Conservation (phyloP, 2,113 vertebrate genomes). For the Propithecus coquereli region DNA sequence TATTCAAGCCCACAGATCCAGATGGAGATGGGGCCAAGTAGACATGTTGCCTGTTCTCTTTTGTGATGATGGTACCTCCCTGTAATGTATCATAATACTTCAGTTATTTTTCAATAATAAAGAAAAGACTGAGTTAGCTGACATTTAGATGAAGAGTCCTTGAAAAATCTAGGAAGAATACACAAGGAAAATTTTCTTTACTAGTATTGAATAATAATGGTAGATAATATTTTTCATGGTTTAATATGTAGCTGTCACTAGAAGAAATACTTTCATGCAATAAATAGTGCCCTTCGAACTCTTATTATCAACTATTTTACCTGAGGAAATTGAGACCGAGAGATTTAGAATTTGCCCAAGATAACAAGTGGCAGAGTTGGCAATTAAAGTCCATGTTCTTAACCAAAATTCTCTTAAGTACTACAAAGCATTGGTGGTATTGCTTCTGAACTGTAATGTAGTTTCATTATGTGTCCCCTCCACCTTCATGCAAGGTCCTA, state of each 20-base stretch:
- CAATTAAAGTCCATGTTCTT: not conserved
- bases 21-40: not conserved
- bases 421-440: not conserved
- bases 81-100: not conserved
- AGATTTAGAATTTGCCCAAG: constrained; percentile 11
- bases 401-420: not conserved
- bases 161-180: constrained; percentile 1
- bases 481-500: not conserved
- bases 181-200: not conserved
- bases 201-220: not conserved
- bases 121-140: not conserved
- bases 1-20: not conserved
- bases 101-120: constrained; percentile 1
- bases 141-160: not conserved
- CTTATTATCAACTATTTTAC: not conserved
- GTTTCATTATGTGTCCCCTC: not conserved
- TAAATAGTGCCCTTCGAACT: not conserved
- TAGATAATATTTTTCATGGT: not conserved
- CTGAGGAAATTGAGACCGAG: not conserved
- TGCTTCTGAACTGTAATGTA: not conserved
- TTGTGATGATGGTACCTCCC: not conserved
- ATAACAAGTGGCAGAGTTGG: not conserved
- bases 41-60: not conserved
- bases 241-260: not conserved
- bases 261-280: not conserved